phyloP scores from a whole-genome alignment of 2,113 vertebrate species.

The Petaurus breviceps region DNA sequence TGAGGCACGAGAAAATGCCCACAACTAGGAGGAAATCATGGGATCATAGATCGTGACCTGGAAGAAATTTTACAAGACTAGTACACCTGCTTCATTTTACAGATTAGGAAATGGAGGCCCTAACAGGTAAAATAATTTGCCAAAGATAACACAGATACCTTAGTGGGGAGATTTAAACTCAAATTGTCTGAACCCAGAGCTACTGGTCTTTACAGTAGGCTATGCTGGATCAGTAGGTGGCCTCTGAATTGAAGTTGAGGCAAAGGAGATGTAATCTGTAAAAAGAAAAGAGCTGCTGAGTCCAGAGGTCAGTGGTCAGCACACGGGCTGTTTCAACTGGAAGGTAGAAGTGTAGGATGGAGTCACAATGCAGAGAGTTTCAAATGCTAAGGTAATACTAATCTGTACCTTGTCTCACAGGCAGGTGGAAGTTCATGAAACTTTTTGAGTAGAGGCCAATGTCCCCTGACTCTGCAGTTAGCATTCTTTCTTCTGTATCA shows the following conservation, averaged over 20 bases:
- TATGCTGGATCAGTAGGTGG: neutral
- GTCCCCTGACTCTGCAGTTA: too few relatives aligned
- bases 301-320: neutral
- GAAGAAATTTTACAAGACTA: neutral
- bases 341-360: neutral
- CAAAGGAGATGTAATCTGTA: neutral
- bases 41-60: neutral
- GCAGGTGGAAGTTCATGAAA: neutral
- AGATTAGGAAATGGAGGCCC: neutral
- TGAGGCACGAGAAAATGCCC: neutral
- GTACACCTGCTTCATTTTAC: neutral
- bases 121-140: neutral
- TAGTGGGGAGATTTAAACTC: neutral
- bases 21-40: neutral
- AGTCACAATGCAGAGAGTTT: neutral
- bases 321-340: neutral
- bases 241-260: neutral
- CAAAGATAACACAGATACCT: neutral
- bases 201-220: neutral
- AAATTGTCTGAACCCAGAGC: neutral
- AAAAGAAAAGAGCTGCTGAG: neutral
- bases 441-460: neutral
- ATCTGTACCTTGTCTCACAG: neutral
- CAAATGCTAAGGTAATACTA: neutral
- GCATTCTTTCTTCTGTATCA: neutral